These are phyloP conservation scores for Condylura cristata DNA, from an alignment of 2,113 vertebrate genomes.

Conservation along the genomic window DNA sequence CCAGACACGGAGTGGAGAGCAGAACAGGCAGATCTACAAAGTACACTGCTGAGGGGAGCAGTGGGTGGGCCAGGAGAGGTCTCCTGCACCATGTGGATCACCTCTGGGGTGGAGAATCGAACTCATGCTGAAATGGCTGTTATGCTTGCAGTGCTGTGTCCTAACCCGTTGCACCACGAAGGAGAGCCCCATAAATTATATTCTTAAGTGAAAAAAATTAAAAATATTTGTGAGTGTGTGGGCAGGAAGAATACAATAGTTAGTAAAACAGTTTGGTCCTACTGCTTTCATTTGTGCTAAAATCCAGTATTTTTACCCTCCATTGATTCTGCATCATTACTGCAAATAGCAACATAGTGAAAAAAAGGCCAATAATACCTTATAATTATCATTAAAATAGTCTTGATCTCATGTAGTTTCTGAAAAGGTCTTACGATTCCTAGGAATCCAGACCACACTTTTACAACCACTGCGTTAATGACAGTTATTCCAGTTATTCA, in stretches of 20 bases:
- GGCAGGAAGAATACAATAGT: not conserved
- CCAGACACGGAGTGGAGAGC: too few species aligned
- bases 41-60: too few species aligned
- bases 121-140: too few species aligned
- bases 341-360: not conserved
- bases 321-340: not conserved
- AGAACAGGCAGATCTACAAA: too few species aligned
- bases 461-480: not conserved
- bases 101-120: too few species aligned
- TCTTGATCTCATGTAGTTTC: not conserved
- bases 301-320: too few species aligned
- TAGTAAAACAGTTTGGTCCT: not conserved
- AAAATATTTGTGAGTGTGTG: not conserved
- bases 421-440: not conserved
- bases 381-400: not conserved
- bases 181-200: too few species aligned
- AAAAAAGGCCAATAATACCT: not conserved
- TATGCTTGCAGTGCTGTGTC: too few species aligned
- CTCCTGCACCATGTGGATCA: too few species aligned
- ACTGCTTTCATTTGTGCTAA: not conserved
- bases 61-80: too few species aligned
- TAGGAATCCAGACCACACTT: not conserved
- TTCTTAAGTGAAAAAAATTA: not conserved
- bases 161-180: too few species aligned
- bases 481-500: not conserved